A percentile compares a stretch with the other conserved stretches of the same genome.
These are phyloP conservation scores for Sylvilagus floridanus DNA, from an alignment of 2,797 vertebrate species.

Conservation along the genomic window DNA sequence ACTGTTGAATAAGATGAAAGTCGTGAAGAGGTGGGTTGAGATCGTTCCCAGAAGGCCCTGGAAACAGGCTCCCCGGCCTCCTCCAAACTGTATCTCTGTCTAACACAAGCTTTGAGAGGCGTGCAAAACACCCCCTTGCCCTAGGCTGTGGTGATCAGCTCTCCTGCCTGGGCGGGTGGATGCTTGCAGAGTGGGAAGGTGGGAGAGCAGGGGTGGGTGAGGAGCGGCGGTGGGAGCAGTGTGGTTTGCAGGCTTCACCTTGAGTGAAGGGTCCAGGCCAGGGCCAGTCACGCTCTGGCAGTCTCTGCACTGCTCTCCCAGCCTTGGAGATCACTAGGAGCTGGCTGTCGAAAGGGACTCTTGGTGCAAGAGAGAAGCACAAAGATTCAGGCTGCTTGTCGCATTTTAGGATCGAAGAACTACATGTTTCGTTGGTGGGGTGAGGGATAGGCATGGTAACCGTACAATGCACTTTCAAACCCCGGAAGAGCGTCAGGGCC, in stretches of 20 bases:
- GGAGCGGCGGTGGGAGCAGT: neutral
- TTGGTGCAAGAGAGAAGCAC: conserved; percentile 11
- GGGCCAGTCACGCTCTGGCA: neutral
- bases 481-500: conserved; percentile 5
- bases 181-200: neutral
- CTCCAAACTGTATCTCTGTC: conserved; percentile 16
- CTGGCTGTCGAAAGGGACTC: neutral
- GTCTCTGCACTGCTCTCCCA: neutral
- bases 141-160: neutral
- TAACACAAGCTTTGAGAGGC: neutral
- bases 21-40: neutral
- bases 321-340: neutral
- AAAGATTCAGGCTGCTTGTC: conserved; percentile 8
- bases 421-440: neutral
- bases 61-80: neutral
- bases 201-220: neutral
- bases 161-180: neutral
- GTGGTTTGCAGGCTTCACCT: neutral
- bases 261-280: neutral
- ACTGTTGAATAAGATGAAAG: conserved; percentile 23
- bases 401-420: conserved; percentile 47
- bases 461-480: neutral
- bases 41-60: neutral
- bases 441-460: neutral
- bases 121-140: neutral